Conservation (phyloP, 2,797 vertebrate species). For the Lateolabrax maculatus region DNA sequence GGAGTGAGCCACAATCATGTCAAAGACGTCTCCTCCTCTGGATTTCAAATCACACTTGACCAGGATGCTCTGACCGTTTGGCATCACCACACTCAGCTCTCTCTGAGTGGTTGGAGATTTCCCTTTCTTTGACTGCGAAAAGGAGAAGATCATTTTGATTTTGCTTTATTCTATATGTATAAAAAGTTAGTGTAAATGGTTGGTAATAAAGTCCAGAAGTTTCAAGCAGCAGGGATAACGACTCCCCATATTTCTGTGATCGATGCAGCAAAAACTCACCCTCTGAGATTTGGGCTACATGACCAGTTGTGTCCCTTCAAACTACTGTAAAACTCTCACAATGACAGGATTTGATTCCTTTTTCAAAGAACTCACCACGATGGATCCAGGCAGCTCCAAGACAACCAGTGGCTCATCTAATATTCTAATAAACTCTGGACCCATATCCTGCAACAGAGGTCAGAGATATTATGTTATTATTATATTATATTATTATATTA, state of each 20-base stretch:
- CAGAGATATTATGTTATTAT: background rate
- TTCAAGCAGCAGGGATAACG: background rate
- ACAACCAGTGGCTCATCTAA: conserved; percentile 86
- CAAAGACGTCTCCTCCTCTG: conserved; percentile 89
- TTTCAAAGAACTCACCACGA: conserved; percentile 85
- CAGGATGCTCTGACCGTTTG: conserved; percentile 89
- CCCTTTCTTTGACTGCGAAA: conserved; percentile 88
- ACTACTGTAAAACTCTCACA: background rate
- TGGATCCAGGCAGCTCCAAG: conserved; percentile 90
- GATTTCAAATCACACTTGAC: conserved; percentile 92
- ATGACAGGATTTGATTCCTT: background rate
- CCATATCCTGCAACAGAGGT: conserved; percentile 81
- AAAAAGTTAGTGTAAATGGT: background rate
- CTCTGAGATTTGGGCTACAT: too few relatives aligned
- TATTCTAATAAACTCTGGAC: conserved; percentile 90
- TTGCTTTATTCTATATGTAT: background rate
- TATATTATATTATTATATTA: background rate
- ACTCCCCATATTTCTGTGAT: background rate
- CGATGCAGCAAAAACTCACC: background rate
- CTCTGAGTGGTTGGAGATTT: conserved; percentile 88
- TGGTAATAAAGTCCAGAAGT: background rate
- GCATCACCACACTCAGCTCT: conserved; percentile 90
- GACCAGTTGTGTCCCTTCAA: background rate
- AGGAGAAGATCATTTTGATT: background rate
- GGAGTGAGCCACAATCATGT: conserved; percentile 88